Evolutionary conservation across 2,888 invertebrate genomes (phyloP), one percentile per base, ranked within the genome.

Genomic region (Agrenia bidenticulata): DNA sequence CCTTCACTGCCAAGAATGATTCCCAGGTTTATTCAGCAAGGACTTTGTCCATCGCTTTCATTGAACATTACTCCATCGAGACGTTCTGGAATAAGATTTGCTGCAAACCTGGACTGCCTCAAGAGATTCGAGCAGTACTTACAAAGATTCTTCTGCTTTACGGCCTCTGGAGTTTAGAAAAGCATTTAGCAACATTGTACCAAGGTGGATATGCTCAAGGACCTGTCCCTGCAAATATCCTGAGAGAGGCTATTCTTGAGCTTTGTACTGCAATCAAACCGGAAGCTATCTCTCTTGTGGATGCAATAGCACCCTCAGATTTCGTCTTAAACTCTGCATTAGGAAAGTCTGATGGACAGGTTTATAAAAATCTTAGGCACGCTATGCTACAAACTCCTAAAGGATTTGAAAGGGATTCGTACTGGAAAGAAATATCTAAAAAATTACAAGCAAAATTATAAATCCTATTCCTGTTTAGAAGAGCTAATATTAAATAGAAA

Each of bases 241-340:
- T 94, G 23, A 84, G 89, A 50, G 84, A 85, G 17, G 85, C 86
- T 1, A 83, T 93, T 19, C 78, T 91, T 73, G 81, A 84, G 56
- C 80, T 89, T 70, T 94, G 92, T 78, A 79, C 78, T 0, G 83
- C 84, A 21, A 77, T 94, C 17, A 90, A 89, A 80, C 83, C 85
- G 13, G 89, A 92, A 51, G 84, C 89, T 0, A 86, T 94, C 0
- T 81, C 87, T 1, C 84, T 94, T 1, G 90, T 88, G 2, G 95
- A 95, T 79, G 89, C 89, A 27, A 82, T 94, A 26, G 90, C 94
- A 13, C 67, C 67, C 1, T 57, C 67, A 0, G 95, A 95, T 81
- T 94, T 90, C 79, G 87, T 93, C 37, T 82, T 95, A 15, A 90
- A 93, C 80, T 94, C 94, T 0, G 88, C 90, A 37, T 83, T 95